Base-by-base conservation (phyloP, 2,113 vertebrate species). In the Poicephalus meyeri region DNA sequence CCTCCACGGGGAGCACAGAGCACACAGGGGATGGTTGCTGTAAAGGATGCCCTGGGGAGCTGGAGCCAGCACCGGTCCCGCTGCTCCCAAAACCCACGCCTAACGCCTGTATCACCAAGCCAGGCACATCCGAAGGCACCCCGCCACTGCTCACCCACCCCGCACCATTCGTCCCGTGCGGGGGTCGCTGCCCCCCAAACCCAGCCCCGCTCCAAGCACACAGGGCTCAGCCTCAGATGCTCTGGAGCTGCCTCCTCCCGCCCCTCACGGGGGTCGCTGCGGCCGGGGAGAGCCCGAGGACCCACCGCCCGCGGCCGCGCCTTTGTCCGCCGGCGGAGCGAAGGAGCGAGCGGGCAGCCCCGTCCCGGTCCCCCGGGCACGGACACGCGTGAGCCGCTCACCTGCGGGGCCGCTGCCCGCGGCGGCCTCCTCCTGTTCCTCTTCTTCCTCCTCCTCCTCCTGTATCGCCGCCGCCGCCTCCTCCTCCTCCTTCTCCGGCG, bases 21-120 rank as follows among this genome's bases (percentile, higher is more conserved):
- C 42, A 1, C 2, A 1, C 18, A 3, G 8, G 31, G 70, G 33
- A n/a, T 1, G 3, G 23, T 26, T 15, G 39, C 63, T 12, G 0
- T 1, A 15, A 55, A 35, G 41, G 65, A 52, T 24, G 63, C n/a
- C 68, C 9, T 13, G 20, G 49, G 41, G 1, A 19, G 4, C 20
- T 56, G 2, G 46, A 21, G 24, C n/a, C 60, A 66, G 29, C 46
- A 25, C n/a, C 64, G 13, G 3, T 28, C 17, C 23, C 15, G 1
- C 35, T 8, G 28, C 55, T 31, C 35, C 88, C 72, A 56, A 10
- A 21, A 23, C n/a, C 8, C 88, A 4, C 25, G 52, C 15, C 29
- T 21, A 58, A 20, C 11, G 5, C 61, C 82, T 8, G 20, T 5
- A 17, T 7, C n/a, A 10, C 23, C 55, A 20, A 33, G 55, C 6